These are phyloP conservation scores for Sphenopsis melanotis DNA, from an alignment of 2,797 vertebrate species.

Conservation along the genomic window DNA sequence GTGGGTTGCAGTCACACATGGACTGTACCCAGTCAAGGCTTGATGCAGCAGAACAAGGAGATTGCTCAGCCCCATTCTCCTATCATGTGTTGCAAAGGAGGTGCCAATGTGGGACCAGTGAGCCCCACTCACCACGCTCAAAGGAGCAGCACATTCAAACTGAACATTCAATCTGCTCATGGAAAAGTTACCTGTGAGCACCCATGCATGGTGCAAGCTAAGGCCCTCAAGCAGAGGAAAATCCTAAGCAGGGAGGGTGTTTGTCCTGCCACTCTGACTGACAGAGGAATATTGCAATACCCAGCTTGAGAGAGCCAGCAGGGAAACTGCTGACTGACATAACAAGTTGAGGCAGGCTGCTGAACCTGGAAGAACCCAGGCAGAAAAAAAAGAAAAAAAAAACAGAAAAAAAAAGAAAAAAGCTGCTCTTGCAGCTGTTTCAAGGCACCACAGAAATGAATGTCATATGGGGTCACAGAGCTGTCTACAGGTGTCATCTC, in stretches of 20 bases:
- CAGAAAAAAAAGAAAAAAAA: background rate
- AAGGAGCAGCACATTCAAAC: background rate
- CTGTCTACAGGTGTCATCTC: background rate
- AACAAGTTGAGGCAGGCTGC: background rate
- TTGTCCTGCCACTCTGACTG: background rate
- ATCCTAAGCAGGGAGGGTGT: background rate
- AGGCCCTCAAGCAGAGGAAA: background rate
- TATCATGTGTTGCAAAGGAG: background rate
- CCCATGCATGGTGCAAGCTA: background rate
- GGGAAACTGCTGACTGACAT: background rate
- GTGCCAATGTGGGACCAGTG: background rate
- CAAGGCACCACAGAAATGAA: background rate
- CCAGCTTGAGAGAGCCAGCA: background rate
- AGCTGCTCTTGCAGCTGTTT: background rate
- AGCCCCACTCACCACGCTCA: background rate
- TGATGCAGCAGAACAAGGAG: background rate
- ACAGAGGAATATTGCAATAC: background rate
- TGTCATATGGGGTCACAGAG: background rate
- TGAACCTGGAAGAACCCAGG: background rate
- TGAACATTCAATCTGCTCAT: background rate
- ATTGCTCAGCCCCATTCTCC: background rate
- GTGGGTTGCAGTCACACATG: background rate
- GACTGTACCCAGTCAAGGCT: background rate
- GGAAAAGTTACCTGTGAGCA: background rate
- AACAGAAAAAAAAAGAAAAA: background rate